phyloP scores from a whole-genome alignment of 2,113 vertebrate genomes.

The Semnornis frantzii region DNA sequence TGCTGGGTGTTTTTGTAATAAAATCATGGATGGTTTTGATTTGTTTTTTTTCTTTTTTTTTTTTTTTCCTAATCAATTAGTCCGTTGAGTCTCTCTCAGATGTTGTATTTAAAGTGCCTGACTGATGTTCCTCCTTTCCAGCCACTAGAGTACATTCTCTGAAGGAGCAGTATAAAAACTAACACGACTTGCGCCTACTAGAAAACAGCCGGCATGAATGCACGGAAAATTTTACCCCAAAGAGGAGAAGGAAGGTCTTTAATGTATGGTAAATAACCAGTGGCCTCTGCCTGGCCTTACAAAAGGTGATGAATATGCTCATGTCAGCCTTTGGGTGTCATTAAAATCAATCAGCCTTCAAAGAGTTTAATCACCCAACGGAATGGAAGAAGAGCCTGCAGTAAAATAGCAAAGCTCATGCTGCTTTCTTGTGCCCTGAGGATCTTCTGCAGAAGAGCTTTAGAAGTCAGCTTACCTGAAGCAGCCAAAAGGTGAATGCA shows the following conservation, averaged over 20 bases:
- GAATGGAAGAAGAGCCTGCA: not conserved
- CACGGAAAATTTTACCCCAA: not conserved
- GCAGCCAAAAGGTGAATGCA: not conserved
- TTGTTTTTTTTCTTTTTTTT: not conserved
- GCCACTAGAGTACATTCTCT: not conserved
- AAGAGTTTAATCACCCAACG: not conserved
- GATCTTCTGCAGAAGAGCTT: not conserved
- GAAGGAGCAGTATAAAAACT: not conserved
- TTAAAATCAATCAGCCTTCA: not conserved
- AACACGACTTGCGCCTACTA: not conserved
- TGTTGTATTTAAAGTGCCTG: not conserved
- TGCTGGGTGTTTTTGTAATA: slow-evolving; percentile 69
- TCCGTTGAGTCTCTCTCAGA: not conserved
- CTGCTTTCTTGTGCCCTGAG: not conserved
- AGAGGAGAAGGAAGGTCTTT: not conserved
- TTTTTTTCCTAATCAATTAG: not conserved
- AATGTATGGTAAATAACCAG: fast-evolving
- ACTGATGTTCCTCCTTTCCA: not conserved
- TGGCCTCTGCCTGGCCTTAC: not conserved
- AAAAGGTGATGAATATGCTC: fast-evolving
- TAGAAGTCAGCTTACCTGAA: not conserved
- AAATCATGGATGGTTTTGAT: not conserved
- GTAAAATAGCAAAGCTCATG: not conserved
- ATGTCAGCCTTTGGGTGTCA: not conserved
- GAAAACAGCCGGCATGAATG: not conserved